phyloP scores from a whole-genome alignment of 2,888 invertebrate genomes.

The Tenthredo distinguenda region DNA sequence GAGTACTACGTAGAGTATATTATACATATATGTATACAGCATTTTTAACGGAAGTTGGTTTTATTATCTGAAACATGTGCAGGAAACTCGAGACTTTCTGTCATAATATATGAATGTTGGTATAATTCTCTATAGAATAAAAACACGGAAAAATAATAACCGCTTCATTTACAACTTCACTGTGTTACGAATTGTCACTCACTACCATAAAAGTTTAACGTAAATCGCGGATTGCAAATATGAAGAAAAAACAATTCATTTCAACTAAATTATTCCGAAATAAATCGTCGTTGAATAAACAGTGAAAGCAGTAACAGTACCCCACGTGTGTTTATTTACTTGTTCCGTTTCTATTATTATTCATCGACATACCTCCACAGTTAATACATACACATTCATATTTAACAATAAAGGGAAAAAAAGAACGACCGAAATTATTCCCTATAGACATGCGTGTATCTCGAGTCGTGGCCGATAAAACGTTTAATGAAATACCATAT shows the following conservation, averaged over 20 bases:
- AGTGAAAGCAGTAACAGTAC: conserved; percentile 1
- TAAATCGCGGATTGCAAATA: background rate
- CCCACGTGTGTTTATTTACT: conserved; percentile 14
- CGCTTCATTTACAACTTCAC: background rate
- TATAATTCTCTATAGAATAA: background rate
- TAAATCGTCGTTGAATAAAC: background rate
- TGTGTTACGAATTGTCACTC: background rate
- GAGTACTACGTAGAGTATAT: background rate
- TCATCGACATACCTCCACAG: background rate
- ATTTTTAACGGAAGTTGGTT: conserved; percentile 17
- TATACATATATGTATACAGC: conserved; percentile 4
- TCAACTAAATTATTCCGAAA: background rate
- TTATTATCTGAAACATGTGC: background rate
- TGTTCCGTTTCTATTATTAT: conserved; percentile 10
- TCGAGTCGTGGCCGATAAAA: background rate
- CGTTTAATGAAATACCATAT: background rate
- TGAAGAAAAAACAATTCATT: background rate
- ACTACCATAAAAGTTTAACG: background rate
- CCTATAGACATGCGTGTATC: background rate
- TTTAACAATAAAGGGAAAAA: background rate
- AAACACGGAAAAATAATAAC: background rate
- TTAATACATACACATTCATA: background rate
- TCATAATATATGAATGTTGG: background rate
- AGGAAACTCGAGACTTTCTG: conserved; percentile 1
- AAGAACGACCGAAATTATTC: background rate